Evolutionary conservation across 2,888 invertebrate species (phyloP).

Genomic region (Lacanobia oleracea): DNA sequence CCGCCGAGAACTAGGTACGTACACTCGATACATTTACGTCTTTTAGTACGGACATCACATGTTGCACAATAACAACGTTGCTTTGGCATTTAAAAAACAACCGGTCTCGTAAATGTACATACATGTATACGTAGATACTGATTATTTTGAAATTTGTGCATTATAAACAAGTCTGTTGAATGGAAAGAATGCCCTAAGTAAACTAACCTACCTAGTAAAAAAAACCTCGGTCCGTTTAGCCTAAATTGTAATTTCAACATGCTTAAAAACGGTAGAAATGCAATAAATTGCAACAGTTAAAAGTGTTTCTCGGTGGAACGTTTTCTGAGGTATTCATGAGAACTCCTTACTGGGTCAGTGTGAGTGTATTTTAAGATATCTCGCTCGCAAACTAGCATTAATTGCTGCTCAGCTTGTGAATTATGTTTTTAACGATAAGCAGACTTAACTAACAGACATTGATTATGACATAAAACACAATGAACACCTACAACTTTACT

Average conservation of each 20-base stretch:
- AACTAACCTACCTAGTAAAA: background rate
- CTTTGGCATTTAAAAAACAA: constrained; percentile 1
- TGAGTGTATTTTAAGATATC: constrained; percentile 48
- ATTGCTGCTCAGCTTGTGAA: constrained; percentile 27
- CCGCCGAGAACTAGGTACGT: constrained; percentile 49
- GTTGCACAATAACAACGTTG: constrained; percentile 39
- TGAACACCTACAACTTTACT: background rate
- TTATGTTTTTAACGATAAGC: constrained; percentile 16
- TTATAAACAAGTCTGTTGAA: background rate
- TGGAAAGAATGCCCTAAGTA: background rate
- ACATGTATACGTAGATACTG: background rate
- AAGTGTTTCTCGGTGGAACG: constrained; percentile 25
- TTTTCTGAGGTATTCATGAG: constrained; percentile 43
- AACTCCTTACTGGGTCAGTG: constrained; percentile 48
- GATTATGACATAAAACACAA: background rate
- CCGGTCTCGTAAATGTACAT: background rate
- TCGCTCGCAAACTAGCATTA: constrained; percentile 32
- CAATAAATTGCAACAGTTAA: constrained; percentile 46
- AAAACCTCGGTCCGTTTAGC: constrained; percentile 1
- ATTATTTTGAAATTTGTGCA: background rate
- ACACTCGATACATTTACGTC: constrained; percentile 32
- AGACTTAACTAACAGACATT: background rate
- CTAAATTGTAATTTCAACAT: constrained; percentile 28
- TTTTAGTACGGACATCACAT: constrained; percentile 39
- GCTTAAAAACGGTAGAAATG: constrained; percentile 31